Base-by-base conservation (phyloP, 2,888 invertebrate species). In the Megaustenia siamemsis region DNA sequence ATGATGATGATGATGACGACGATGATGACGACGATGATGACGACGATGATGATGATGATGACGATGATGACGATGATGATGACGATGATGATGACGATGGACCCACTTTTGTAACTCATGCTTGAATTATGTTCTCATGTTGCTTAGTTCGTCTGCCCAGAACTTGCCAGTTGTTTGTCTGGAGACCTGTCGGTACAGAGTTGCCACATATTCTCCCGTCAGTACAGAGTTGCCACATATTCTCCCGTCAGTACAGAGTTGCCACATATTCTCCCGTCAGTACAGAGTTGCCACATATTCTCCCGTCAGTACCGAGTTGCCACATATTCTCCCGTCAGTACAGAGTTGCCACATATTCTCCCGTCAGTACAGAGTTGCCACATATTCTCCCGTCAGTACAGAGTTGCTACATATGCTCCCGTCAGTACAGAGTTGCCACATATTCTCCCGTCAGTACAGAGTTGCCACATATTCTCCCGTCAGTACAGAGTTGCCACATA, bases 31-130 rank as follows among this genome's bases (percentile, higher is more conserved):
- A 56, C 21, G 56, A 43, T 40, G 8, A 45, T 35, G 75, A 75
- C 18, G 45, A 43, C 21, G 24, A 75, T 21, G 45, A 75, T 35
- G 24, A 75, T 21, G 45, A 43, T 35, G 75, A 40, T 73, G 73
- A 73, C 15, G 40, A 73, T 40, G 40, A 73, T 40, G 32, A 73
- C 35, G 73, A 38, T 38, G 32, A 73, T 73, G 73, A 73, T 73
- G 40, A 32, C 35, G 73, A 53, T 53, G 53, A 53, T 53, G 53
- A 53, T 53, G 53, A 53, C 10, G 53, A 53, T 21, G 15, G 15
- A 53, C 21, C 53, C 53, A 21, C 53, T 53, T 21, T 18, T 21
- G 0, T 53, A 53, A 18, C 15, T 0, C 21, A 18, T 10, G 10
- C 21, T 10, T 53, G 10, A 18, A 21, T 21, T 21, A 53, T 53